A percentile compares a stretch with the other conserved stretches of the same genome.
These are phyloP conservation scores for Hirtodrosophila duncani DNA, from an alignment of 2,888 invertebrate species.

Conservation along the genomic window DNA sequence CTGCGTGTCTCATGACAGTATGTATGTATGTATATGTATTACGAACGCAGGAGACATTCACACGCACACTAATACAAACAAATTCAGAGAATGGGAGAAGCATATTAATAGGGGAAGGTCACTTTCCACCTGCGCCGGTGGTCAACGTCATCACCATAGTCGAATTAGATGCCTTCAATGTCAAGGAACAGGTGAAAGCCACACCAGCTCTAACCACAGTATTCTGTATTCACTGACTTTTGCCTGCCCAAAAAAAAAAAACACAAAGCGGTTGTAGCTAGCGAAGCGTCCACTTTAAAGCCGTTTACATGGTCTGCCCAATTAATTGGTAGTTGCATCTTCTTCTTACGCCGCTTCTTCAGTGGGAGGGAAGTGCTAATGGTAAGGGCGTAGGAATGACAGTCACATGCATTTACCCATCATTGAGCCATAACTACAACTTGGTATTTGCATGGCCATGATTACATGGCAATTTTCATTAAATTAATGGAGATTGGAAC, in stretches of 20 bases:
- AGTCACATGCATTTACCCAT: no score
- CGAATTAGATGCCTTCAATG: slow-evolving; percentile 25
- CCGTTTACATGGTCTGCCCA: slow-evolving; percentile 42
- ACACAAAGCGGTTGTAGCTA: slow-evolving; percentile 12
- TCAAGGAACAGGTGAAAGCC: slow-evolving; percentile 52
- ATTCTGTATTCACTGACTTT: no score
- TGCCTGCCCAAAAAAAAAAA: slow-evolving; percentile 12
- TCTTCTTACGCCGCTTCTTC: slow-evolving; percentile 9
- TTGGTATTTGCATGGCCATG: no score
- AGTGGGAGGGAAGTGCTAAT: slow-evolving; percentile 16
- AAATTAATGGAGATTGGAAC: no score
- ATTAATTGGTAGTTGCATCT: slow-evolving; percentile 36
- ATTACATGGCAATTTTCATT: no score
- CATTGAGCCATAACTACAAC: no score
- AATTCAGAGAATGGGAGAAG: background rate
- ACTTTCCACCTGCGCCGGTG: slow-evolving; percentile 59
- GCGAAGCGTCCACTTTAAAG: slow-evolving; percentile 44
- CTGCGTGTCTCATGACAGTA: no score
- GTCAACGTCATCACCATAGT: slow-evolving; percentile 62
- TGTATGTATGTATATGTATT: slow-evolving; percentile 18
- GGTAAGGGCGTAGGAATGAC: slow-evolving; percentile 5
- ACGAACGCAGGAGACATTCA: slow-evolving; percentile 42
- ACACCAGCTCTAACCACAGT: slow-evolving; percentile 15
- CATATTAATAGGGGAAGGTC: slow-evolving; percentile 7
- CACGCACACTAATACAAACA: slow-evolving; percentile 42